phyloP scores from a whole-genome alignment of 2,888 invertebrate genomes.

The Zaprionus obscuricornis region DNA sequence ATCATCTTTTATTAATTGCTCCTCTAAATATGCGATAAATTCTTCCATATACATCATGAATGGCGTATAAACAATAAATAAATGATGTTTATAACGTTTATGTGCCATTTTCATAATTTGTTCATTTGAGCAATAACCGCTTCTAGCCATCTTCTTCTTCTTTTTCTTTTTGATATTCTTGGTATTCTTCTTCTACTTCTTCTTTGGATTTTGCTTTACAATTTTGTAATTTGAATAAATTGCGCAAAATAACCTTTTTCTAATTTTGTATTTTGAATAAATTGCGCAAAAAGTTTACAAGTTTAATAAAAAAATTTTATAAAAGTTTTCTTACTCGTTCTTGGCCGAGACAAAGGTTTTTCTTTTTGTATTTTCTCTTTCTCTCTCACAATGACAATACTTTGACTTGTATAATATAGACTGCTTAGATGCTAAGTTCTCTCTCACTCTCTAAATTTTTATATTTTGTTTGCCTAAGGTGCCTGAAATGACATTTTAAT shows the following conservation, averaged over 20 bases:
- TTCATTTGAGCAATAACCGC: conserved; percentile 38
- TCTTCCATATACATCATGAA: conserved; percentile 39
- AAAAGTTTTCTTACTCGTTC: too few species aligned
- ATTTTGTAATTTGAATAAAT: too few species aligned
- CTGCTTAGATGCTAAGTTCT: conserved; percentile 4
- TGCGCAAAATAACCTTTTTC: background rate
- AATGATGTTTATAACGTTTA: conserved; percentile 15
- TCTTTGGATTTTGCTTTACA: too few species aligned
- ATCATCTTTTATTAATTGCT: conserved; percentile 5
- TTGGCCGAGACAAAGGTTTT: too few species aligned
- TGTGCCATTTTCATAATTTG: conserved; percentile 22
- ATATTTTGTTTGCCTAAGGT: conserved; percentile 16
- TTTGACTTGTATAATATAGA: too few species aligned
- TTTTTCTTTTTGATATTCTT: too few species aligned
- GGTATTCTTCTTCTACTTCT: too few species aligned
- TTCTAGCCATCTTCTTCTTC: conserved; percentile 32
- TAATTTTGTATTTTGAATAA: background rate
- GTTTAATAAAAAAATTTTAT: too few species aligned
- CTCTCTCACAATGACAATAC: too few species aligned
- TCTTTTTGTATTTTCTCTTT: background rate
- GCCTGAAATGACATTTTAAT: conserved; percentile 56
- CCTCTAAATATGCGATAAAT: conserved; percentile 10
- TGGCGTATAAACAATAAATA: conserved; percentile 1
- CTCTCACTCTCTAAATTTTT: conserved; percentile 1
- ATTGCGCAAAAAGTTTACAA: too few species aligned